Conservation (phyloP, 2,797 vertebrate genomes). For the Trichosurus vulpecula region DNA sequence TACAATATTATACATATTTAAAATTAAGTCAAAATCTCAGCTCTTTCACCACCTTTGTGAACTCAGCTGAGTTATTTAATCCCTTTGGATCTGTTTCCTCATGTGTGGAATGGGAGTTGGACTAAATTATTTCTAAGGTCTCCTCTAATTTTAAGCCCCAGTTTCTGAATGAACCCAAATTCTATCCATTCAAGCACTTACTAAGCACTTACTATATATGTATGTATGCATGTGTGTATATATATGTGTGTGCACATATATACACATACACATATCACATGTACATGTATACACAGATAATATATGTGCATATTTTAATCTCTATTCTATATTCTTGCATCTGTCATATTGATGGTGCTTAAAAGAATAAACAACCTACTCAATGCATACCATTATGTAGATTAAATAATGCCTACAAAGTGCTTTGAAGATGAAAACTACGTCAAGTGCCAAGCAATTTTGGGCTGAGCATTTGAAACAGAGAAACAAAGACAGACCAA, state of each 20-base stretch:
- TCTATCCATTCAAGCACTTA: background rate
- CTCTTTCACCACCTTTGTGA: background rate
- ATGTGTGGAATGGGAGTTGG: background rate
- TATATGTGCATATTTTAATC: slow-evolving; percentile 49
- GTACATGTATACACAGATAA: background rate
- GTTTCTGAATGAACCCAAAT: background rate
- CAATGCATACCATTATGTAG: slow-evolving; percentile 6
- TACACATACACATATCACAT: no score
- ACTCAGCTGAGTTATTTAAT: background rate
- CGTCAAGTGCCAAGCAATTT: slow-evolving; percentile 60
- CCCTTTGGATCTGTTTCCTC: background rate
- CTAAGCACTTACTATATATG: background rate
- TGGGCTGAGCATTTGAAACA: slow-evolving; percentile 43
- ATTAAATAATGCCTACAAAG: slow-evolving; percentile 61
- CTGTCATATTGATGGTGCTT: slow-evolving; percentile 13
- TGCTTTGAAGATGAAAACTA: slow-evolving; percentile 70
- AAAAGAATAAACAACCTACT: slow-evolving; percentile 53
- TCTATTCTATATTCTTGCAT: slow-evolving; percentile 53
- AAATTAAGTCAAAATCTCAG: background rate
- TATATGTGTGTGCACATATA: no score
- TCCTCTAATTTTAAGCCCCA: background rate
- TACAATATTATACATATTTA: background rate
- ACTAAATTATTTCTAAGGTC: background rate
- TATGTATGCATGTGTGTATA: background rate
- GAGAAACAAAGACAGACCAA: slow-evolving; percentile 52